Evolutionary conservation across 2,888 invertebrate species (phyloP).

Genomic region (Dichetophora obliterata): DNA sequence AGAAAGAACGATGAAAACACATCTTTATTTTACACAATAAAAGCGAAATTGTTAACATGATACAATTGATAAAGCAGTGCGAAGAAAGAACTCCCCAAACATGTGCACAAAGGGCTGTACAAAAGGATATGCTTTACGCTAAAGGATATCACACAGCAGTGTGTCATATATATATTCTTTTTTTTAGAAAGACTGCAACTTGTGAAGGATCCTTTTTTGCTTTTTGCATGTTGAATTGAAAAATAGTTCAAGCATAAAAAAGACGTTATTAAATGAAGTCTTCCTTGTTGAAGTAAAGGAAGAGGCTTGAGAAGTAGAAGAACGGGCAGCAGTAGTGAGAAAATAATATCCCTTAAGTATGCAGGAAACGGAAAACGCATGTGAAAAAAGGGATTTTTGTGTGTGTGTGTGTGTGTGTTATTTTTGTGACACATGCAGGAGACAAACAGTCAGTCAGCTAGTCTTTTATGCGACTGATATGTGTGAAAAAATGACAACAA

Average conservation of each 20-base stretch:
- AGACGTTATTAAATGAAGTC: neutral
- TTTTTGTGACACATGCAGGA: too few species aligned
- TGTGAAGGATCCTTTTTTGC: slow-evolving; percentile 16
- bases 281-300: neutral
- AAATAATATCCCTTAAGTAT: slow-evolving; percentile 8
- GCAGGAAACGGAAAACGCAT: neutral
- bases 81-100: neutral
- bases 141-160: too few species aligned
- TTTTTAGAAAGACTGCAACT: neutral
- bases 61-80: slow-evolving; percentile 7
- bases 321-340: neutral
- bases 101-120: slow-evolving; percentile 2
- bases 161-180: too few species aligned
- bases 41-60: slow-evolving; percentile 20
- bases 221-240: slow-evolving; percentile 18
- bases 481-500: too few species aligned
- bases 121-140: neutral
- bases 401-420: neutral
- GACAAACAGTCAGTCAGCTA: too few species aligned
- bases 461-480: too few species aligned
- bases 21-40: slow-evolving; percentile 10
- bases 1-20: neutral
- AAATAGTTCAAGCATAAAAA: slow-evolving; percentile 21
- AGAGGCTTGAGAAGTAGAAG: neutral
- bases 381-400: slow-evolving; percentile 17